Evolutionary conservation across 2,113 vertebrate species (phyloP).

Genomic region (Tetraodon nigroviridis): DNA sequence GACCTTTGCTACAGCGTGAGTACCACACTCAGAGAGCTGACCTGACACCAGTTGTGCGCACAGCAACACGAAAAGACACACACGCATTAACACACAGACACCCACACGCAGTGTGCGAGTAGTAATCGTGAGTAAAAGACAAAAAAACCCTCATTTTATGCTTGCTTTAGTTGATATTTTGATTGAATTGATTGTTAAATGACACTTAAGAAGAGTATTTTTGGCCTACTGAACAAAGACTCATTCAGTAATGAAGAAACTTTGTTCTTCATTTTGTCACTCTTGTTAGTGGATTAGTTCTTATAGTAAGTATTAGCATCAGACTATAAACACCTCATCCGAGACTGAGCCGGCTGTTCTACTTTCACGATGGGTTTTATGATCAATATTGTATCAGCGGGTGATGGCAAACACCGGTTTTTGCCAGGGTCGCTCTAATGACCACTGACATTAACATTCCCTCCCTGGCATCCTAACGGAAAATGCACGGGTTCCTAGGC

Average conservation of each 20-base stretch:
- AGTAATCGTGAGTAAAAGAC: not conserved
- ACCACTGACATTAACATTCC: not conserved
- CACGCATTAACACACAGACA: conserved; percentile 4
- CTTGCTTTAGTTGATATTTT: no score
- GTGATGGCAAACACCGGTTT: not conserved
- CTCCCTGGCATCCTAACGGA: not conserved
- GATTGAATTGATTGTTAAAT: no score
- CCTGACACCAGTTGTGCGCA: conserved; percentile 29
- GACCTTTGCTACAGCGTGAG: conserved; percentile 64
- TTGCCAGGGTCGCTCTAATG: no score
- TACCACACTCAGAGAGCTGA: conserved; percentile 49
- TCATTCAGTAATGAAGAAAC: no score
- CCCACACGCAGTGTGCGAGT: conserved; percentile 3
- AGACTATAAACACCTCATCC: not conserved
- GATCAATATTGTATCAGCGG: not conserved
- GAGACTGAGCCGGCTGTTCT: not conserved
- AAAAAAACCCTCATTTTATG: not conserved
- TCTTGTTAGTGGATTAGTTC: no score
- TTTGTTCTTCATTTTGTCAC: no score
- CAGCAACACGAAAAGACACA: conserved; percentile 17
- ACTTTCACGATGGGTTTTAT: not conserved
- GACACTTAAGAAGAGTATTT: no score
- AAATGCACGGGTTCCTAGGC: not conserved
- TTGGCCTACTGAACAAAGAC: no score
- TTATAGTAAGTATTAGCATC: no score